These are phyloP conservation scores for Pangasius macronema DNA, from an alignment of 2,797 vertebrate species.

Conservation along the genomic window DNA sequence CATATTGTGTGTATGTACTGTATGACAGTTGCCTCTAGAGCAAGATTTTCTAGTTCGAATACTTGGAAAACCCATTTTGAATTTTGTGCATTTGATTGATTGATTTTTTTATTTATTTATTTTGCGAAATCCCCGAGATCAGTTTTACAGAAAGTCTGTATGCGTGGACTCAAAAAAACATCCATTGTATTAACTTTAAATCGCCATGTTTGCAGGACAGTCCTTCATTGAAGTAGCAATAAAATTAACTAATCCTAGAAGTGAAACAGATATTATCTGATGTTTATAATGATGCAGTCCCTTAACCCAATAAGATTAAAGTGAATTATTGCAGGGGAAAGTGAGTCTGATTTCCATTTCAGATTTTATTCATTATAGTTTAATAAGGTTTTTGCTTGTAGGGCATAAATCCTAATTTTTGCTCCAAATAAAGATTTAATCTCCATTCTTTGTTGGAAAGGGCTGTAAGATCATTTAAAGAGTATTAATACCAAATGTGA, in stretches of 20 bases:
- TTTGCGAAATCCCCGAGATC: background rate
- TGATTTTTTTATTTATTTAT: too few relatives aligned
- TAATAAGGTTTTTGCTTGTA: background rate
- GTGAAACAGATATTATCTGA: background rate
- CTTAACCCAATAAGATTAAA: conserved; percentile 7
- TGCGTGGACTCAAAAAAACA: background rate
- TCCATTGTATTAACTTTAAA: background rate
- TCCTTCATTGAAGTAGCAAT: background rate
- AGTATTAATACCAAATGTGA: conserved; percentile 19
- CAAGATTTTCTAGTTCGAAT: background rate
- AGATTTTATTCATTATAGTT: background rate
- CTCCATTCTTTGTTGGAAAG: background rate
- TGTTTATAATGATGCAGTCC: background rate
- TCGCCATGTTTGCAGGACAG: background rate
- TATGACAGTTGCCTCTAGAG: background rate
- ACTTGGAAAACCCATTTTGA: background rate
- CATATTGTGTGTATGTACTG: background rate
- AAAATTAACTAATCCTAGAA: background rate
- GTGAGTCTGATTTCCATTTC: background rate
- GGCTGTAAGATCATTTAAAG: background rate
- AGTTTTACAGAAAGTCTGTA: background rate
- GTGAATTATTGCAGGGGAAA: background rate
- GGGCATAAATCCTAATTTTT: conserved; percentile 16
- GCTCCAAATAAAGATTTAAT: conserved; percentile 4
- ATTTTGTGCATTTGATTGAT: background rate